phyloP scores from a whole-genome alignment of 2,113 vertebrate genomes.

The Heloderma charlesbogerti region DNA sequence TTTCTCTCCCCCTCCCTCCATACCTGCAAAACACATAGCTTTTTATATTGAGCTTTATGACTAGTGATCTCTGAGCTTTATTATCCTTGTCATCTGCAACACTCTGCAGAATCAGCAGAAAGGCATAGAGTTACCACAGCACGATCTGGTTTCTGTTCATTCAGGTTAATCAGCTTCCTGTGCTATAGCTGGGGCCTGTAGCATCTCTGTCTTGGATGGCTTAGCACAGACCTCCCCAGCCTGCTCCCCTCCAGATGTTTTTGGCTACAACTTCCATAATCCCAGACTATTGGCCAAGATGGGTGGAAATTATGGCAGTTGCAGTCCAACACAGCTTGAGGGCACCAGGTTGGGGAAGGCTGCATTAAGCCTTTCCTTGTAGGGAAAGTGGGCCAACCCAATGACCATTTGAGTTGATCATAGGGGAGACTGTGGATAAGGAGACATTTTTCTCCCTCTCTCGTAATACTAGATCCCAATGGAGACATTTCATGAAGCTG shows the following conservation, averaged over 20 bases:
- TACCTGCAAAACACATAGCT: neutral
- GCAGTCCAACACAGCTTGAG: neutral
- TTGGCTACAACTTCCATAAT: neutral
- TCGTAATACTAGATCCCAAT: too few species aligned
- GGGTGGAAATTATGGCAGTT: neutral
- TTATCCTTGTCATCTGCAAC: conserved; percentile 23
- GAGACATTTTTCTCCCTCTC: too few species aligned
- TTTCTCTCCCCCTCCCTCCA: neutral
- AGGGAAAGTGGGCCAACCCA: too few species aligned
- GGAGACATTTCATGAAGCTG: too few species aligned
- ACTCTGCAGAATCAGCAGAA: conserved; percentile 33
- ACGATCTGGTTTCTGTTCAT: conserved; percentile 46
- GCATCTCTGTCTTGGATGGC: neutral
- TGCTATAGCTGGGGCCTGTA: neutral
- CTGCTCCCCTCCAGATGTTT: neutral
- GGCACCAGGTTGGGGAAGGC: neutral
- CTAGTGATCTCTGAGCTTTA: conserved; percentile 28
- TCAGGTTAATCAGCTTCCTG: conserved; percentile 46
- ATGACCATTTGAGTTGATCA: too few species aligned
- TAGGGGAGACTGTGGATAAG: too few species aligned
- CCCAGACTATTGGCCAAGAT: neutral
- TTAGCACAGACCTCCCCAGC: neutral
- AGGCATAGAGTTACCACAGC: conserved; percentile 26
- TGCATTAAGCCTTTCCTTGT: neutral
- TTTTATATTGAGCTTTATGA: conserved; percentile 15